Evolutionary conservation across 2,113 vertebrate genomes (phyloP), one percentile per base, ranked within the genome.

Genomic region (Plotosus lineatus): DNA sequence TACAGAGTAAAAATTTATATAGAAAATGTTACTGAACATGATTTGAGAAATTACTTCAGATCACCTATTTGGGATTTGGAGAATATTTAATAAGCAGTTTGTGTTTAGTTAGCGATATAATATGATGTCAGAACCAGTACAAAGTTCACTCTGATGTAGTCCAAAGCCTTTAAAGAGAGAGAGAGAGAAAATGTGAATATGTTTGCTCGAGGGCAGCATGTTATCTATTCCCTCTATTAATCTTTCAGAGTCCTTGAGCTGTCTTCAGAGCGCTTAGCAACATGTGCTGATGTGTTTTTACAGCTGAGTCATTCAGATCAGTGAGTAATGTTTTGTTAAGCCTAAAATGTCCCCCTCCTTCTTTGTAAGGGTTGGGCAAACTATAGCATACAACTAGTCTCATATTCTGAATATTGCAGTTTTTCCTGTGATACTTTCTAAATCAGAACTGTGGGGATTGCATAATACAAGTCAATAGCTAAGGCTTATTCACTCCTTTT

Each of bases 241-340:
- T 15, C 28, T 61, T 40, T n/a, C 38, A 36, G 60, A 51, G 60
- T 44, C 58, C 56, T 78, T 78, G 76, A 66, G 60, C 42, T 77
- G 75, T 33, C 42, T 55, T 55, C 53, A 58, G 26, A 44, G 10
- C 6, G 44, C 60, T 51, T 61, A 63, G 58, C 60, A 38, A 19
- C 51, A 46, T 50, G 26, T 68, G 38, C 42, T 61, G 33, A 21
- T 77, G 60, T 78, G 60, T 23, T 77, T 63, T 65, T 12, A 50
- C 46, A 48, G 58, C 9, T 66, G 55, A 42, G 15, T 61, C 55
- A 33, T 8, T 50, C 44, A 40, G 60, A 38, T 26, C 15, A 23
- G 44, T 9, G 60, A 66, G 42, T n/a, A 42, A 66, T 26, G n/a
- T 69, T 69, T 69, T 68, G 23, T n/a, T 42, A 11, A 44, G 40